phyloP scores from a whole-genome alignment of 2,113 vertebrate genomes.

The Ammodytes marinus region DNA sequence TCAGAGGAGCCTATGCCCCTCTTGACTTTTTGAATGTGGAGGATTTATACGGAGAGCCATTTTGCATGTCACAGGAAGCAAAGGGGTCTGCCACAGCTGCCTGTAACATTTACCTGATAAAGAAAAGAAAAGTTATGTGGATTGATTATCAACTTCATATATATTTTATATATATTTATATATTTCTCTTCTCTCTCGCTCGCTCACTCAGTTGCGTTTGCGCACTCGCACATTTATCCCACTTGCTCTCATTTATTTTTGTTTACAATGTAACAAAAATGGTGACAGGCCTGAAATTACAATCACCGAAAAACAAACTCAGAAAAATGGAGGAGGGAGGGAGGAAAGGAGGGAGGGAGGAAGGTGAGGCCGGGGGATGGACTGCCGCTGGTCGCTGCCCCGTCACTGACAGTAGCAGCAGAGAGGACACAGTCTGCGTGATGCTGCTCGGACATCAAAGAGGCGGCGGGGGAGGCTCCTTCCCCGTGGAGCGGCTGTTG shows the following conservation, averaged over 20 bases:
- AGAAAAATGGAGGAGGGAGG: slow-evolving; percentile 69
- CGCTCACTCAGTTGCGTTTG: slow-evolving; percentile 81
- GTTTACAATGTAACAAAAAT: slow-evolving; percentile 99
- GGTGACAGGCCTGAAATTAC: slow-evolving; percentile 99
- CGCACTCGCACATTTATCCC: slow-evolving; percentile 71
- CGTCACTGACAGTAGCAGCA: slow-evolving; percentile 99
- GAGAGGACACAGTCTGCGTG: slow-evolving; percentile 99
- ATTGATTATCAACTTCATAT: slow-evolving; percentile 95
- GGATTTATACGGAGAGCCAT: slow-evolving; percentile 96
- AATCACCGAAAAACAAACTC: slow-evolving; percentile 94
- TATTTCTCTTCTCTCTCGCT: slow-evolving; percentile 90
- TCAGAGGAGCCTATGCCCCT: slow-evolving; percentile 91
- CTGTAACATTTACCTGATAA: slow-evolving; percentile 94
- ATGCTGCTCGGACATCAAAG: slow-evolving; percentile 97
- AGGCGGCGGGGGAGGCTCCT: slow-evolving; percentile 98
- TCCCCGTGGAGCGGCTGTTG: slow-evolving; percentile 93
- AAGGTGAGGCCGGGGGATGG: slow-evolving; percentile 43
- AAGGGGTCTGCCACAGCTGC: slow-evolving; percentile 90
- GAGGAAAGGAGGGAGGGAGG: slow-evolving; percentile 75
- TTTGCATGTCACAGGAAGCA: slow-evolving; percentile 93
- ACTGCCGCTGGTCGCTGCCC: slow-evolving; percentile 86
- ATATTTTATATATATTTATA: slow-evolving; percentile 83
- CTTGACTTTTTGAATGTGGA: slow-evolving; percentile 95
- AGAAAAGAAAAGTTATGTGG: slow-evolving; percentile 95
- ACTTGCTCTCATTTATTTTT: slow-evolving; percentile 91